Evolutionary conservation across 2,797 vertebrate genomes (phyloP).

Genomic region (Melanotaenia parkinsoni): DNA sequence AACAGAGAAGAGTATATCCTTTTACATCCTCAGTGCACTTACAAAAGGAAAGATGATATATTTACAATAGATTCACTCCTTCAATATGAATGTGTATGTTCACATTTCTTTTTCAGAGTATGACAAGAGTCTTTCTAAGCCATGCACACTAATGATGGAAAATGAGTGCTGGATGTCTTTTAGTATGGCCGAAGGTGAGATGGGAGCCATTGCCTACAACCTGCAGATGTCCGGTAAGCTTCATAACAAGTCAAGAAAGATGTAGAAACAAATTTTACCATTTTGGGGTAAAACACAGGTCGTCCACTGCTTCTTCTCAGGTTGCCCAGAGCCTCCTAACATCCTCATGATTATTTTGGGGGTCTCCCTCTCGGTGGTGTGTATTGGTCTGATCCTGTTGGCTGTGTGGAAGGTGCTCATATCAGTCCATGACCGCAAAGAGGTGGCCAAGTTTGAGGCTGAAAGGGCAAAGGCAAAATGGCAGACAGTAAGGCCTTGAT

Average conservation of each 20-base stretch:
- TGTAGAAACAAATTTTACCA: background rate
- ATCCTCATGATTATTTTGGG: slow-evolving; percentile 92
- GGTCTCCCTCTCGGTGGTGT: slow-evolving; percentile 90
- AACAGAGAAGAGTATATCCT: slow-evolving; percentile 65
- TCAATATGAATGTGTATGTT: slow-evolving; percentile 59
- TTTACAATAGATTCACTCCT: slow-evolving; percentile 41
- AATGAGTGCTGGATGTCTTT: slow-evolving; percentile 93
- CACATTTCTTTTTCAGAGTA: slow-evolving; percentile 83
- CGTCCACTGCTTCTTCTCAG: slow-evolving; percentile 73
- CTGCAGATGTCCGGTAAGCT: slow-evolving; percentile 86
- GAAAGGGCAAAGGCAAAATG: slow-evolving; percentile 94
- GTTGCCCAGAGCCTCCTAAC: slow-evolving; percentile 89
- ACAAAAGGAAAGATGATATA: slow-evolving; percentile 63
- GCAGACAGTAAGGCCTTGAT: slow-evolving; percentile 86
- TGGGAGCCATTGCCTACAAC: slow-evolving; percentile 86
- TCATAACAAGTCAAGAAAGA: background rate
- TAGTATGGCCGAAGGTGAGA: slow-evolving; percentile 83
- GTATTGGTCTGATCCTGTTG: slow-evolving; percentile 90
- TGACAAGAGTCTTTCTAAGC: slow-evolving; percentile 84
- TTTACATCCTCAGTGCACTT: slow-evolving; percentile 65
- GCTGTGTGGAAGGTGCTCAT: slow-evolving; percentile 95
- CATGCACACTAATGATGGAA: slow-evolving; percentile 89
- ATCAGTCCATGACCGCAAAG: slow-evolving; percentile 94
- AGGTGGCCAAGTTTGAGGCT: slow-evolving; percentile 97
- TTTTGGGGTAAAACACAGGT: background rate